A percentile compares a stretch with the other conserved stretches of the same genome.
Conservation (phyloP, 1,140 invertebrate species). For the Sminthurinus signatus region DNA sequence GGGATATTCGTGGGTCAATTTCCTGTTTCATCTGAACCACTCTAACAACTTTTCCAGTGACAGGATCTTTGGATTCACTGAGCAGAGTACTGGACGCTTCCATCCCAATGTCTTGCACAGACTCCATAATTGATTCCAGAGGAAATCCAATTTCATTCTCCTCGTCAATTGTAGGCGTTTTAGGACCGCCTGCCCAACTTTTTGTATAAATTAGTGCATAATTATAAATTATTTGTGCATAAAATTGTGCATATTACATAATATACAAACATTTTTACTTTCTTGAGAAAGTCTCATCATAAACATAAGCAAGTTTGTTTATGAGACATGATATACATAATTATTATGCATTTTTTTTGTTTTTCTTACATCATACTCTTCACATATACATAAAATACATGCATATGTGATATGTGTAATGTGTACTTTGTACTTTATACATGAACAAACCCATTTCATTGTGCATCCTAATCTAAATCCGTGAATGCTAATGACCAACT, state of each 20-base stretch:
- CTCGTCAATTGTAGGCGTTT: neutral
- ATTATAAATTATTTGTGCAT: neutral
- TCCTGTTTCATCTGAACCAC: neutral
- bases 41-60: neutral
- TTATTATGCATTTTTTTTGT: no score
- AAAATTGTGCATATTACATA: neutral
- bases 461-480: no score
- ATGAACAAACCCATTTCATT: no score
- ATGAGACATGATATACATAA: no score
- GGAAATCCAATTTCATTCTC: neutral
- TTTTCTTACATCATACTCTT: no score
- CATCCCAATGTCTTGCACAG: neutral
- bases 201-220: no score
- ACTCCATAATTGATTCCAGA: neutral
- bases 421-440: no score
- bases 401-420: no score
- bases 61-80: neutral
- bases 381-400: no score
- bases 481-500: no score
- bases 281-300: no score
- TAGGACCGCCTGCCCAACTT: constrained; percentile 12
- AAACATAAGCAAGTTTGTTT: no score
- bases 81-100: neutral
- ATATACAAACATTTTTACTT: neutral
- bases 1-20: neutral